phyloP scores from a whole-genome alignment of 2,797 vertebrate genomes.

The Zenarchopterus dispar region DNA sequence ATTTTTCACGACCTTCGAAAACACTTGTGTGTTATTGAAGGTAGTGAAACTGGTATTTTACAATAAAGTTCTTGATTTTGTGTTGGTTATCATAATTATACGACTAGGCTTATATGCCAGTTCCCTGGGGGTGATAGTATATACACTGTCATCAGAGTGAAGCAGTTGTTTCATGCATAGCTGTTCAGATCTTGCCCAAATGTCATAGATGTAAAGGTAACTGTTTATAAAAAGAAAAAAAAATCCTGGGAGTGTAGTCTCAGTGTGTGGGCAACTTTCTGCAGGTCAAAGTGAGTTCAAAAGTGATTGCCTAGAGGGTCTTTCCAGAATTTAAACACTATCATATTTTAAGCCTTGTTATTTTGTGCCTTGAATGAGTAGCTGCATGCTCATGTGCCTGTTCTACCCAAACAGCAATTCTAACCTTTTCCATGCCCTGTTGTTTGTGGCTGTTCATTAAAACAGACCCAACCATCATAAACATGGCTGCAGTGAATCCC shows the following conservation, averaged over 20 bases:
- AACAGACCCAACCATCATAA: conserved; percentile 43
- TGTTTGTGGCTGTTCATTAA: conserved; percentile 50
- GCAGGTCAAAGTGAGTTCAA: conserved; percentile 4
- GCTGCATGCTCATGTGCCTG: conserved; percentile 16
- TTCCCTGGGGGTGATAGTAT: too few relatives aligned
- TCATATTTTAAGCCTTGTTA: conserved; percentile 10
- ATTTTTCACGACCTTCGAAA: too few relatives aligned
- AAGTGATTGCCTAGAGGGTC: neutral
- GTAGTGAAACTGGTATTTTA: too few relatives aligned
- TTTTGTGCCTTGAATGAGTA: conserved; percentile 27
- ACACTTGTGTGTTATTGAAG: neutral
- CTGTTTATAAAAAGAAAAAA: neutral
- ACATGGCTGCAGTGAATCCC: conserved; percentile 33
- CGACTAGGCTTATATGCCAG: too few relatives aligned
- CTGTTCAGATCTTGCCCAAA: neutral
- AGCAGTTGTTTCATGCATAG: neutral
- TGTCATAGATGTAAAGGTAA: neutral
- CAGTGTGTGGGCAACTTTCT: conserved; percentile 20
- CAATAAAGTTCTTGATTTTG: too few relatives aligned
- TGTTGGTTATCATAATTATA: too few relatives aligned
- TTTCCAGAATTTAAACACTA: conserved; percentile 15
- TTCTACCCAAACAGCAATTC: conserved; percentile 19
- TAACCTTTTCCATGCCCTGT: conserved; percentile 20
- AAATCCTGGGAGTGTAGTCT: neutral
- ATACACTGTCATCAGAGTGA: too few relatives aligned